Percentiles rank a stretch among this genome's conserved stretches.
Conservation (phyloP, 2,113 vertebrate genomes). For the Rattus rattus region DNA sequence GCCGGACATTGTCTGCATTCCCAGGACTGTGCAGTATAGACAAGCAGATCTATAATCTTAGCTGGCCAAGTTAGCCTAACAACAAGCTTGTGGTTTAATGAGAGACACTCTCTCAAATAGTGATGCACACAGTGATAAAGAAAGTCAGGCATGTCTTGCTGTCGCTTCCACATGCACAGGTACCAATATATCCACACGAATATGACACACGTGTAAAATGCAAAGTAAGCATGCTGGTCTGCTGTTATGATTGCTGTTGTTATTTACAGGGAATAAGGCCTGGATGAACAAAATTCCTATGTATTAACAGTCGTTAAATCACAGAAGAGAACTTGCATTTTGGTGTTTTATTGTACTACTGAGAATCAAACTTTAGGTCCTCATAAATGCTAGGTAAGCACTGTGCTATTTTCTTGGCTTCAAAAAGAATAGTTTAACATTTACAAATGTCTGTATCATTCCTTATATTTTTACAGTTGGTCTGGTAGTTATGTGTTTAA, state of each 20-base stretch:
- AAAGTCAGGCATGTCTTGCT: neutral
- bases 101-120: neutral
- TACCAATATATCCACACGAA: neutral
- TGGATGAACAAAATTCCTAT: neutral
- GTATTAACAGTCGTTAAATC: neutral
- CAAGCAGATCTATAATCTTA: neutral
- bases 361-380: neutral
- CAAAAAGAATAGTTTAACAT: neutral
- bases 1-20: neutral
- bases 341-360: neutral
- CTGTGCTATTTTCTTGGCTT: neutral
- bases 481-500: neutral
- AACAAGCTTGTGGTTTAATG: neutral
- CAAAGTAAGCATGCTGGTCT: neutral
- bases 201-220: too few relatives aligned
- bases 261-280: neutral
- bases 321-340: neutral
- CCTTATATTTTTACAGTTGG: neutral
- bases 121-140: neutral
- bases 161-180: neutral
- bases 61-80: neutral
- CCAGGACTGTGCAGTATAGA: neutral
- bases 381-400: neutral
- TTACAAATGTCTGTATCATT: neutral
- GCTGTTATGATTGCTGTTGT: neutral